These are phyloP conservation scores for Caenorhabditis elegans DNA, from an alignment of 1,140 invertebrate species.

Conservation along the genomic window WBcel235 BX284605.5:13341501-13342000, in stretches of 20 bases:
- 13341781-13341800: not conserved
- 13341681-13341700: no score
- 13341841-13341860: constrained; percentile 53
- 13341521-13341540: constrained; percentile 36
- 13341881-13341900: no score
- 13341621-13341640: constrained; percentile 42
- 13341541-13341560: constrained; percentile 63
- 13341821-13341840: constrained; percentile 65
- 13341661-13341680: no score
- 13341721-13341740: not conserved
- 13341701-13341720: no score
- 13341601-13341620: constrained; percentile 63
- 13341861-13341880: constrained; percentile 47
- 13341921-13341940: constrained; percentile 60
- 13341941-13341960: constrained; percentile 49
- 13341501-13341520: no score
- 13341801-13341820: constrained; percentile 66
- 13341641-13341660: no score
- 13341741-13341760: not conserved
- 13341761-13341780: not conserved
- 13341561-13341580: constrained; percentile 56
- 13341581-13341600: constrained; percentile 63
- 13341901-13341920: constrained; percentile 39
- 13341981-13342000: no score
- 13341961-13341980: constrained; percentile 20